A percentile compares a stretch with the other conserved stretches of the same genome.
Evolutionary conservation across 2,113 vertebrate species (phyloP).

Genomic region (Actenoides lindsayi): DNA sequence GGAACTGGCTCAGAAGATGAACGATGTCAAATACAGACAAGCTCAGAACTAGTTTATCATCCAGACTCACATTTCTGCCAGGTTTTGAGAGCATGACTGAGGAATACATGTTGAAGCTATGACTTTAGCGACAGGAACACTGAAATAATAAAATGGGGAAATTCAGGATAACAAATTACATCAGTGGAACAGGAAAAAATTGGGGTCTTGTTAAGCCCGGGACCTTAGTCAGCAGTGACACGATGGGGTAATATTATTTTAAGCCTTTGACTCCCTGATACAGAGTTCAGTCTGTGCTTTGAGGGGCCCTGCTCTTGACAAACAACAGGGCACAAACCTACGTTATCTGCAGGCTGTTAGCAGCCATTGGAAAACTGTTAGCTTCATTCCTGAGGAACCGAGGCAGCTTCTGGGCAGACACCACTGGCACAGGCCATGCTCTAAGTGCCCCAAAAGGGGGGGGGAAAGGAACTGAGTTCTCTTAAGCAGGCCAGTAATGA

Average conservation of each 20-base stretch:
- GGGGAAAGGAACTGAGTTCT: background rate
- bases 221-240: conserved; percentile 33
- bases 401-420: background rate
- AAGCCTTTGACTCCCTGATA: conserved; percentile 38
- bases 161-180: conserved; percentile 31
- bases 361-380: background rate
- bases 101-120: background rate
- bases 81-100: background rate
- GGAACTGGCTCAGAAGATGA: background rate
- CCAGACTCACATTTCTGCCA: background rate
- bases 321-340: background rate
- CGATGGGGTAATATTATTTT: conserved; percentile 39
- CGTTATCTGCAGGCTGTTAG: background rate
- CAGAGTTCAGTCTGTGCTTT: background rate
- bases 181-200: conserved; percentile 31
- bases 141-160: conserved; percentile 7
- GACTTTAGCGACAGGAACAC: background rate
- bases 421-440: background rate
- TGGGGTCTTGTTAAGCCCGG: conserved; percentile 20
- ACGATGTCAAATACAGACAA: background rate
- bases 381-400: background rate
- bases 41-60: background rate
- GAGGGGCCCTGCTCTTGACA: background rate
- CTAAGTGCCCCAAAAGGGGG: background rate
- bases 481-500: background rate